A percentile compares a stretch with the other conserved stretches of the same genome.
phyloP scores from a whole-genome alignment of 2,888 invertebrate genomes.

The Dynastes hyllus region DNA sequence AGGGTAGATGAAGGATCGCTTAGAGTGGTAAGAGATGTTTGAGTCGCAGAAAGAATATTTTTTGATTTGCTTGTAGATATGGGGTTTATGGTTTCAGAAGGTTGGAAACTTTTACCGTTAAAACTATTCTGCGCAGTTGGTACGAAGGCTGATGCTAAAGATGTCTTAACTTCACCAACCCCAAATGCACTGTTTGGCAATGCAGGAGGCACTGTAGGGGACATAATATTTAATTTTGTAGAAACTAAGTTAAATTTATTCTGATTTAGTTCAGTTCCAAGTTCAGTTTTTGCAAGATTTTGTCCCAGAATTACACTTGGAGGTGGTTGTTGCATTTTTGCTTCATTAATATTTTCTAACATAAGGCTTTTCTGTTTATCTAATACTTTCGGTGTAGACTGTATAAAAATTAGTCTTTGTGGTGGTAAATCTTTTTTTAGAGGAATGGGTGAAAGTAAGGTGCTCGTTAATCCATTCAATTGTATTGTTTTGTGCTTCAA shows the following conservation, averaged over 20 bases:
- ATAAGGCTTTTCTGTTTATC: background rate
- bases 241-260: background rate
- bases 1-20: conserved; percentile 24
- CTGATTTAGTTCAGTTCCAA: background rate
- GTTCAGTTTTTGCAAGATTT: background rate
- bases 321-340: background rate
- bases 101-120: conserved; percentile 35
- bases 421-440: conserved; percentile 46
- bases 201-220: background rate
- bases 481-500: conserved; percentile 62
- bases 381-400: conserved; percentile 59
- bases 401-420: conserved; percentile 57
- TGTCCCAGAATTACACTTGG: background rate
- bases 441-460: conserved; percentile 57
- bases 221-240: conserved; percentile 12
- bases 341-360: background rate
- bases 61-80: background rate
- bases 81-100: conserved; percentile 22
- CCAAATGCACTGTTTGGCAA: background rate
- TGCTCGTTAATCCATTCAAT: conserved; percentile 54
- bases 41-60: conserved; percentile 1
- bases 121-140: conserved; percentile 50
- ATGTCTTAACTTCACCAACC: conserved; percentile 41
- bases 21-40: background rate
- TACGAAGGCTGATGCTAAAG: conserved; percentile 51